phyloP scores from a whole-genome alignment of 1,140 invertebrate genomes.

The Drosophila rhopaloa region DNA sequence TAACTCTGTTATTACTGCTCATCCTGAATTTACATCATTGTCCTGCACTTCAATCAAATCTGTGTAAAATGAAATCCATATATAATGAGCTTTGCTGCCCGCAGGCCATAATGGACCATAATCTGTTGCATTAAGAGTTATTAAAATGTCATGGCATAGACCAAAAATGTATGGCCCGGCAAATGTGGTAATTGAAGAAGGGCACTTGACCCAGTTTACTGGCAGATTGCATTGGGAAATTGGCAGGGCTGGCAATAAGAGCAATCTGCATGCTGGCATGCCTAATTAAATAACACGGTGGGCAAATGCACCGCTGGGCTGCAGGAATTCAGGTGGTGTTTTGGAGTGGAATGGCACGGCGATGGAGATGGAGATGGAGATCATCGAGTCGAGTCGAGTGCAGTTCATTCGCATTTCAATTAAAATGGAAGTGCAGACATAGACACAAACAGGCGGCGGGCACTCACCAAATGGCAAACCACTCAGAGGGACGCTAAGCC shows the following conservation, averaged over 20 bases:
- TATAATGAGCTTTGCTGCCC: conserved; percentile 39
- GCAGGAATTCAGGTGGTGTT: conserved; percentile 22
- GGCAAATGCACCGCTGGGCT: conserved; percentile 10
- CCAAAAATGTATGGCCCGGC: conserved; percentile 41
- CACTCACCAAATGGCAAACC: conserved; percentile 42
- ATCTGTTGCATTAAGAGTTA: conserved; percentile 61
- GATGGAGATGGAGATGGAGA: background rate
- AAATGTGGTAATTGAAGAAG: conserved; percentile 52
- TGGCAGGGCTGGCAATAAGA: conserved; percentile 21
- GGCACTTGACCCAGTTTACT: conserved; percentile 60
- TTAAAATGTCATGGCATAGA: conserved; percentile 50
- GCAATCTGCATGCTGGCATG: conserved; percentile 37
- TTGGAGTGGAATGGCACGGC: conserved; percentile 9
- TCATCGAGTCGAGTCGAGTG: conserved; percentile 15
- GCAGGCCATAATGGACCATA: conserved; percentile 44
- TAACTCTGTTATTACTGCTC: conserved; percentile 4
- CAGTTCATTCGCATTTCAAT: conserved; percentile 76
- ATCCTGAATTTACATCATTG: background rate
- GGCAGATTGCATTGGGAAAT: conserved; percentile 33
- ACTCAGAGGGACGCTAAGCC: conserved; percentile 61
- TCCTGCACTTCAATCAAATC: conserved; percentile 33
- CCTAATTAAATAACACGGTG: conserved; percentile 67
- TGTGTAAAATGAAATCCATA: conserved; percentile 44
- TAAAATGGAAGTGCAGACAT: conserved; percentile 39
- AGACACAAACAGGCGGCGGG: conserved; percentile 25